Base-by-base conservation (phyloP, 2,888 invertebrate genomes). In the Agrotis puta region DNA sequence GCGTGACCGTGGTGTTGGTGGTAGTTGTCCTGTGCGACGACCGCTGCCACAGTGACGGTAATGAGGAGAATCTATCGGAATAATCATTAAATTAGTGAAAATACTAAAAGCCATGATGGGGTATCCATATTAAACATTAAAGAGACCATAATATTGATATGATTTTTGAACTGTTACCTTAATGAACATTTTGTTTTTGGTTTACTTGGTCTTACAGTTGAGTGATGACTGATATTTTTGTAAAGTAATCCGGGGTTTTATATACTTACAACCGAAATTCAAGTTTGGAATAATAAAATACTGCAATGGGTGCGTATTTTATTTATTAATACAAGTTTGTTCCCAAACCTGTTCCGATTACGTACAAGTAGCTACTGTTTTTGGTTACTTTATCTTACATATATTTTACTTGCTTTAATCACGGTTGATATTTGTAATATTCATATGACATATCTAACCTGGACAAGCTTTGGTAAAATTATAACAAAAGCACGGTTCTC, bases 1-100 rank as follows among this genome's bases (percentile, higher is more conserved):
- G 88, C 90, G 62, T 89, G 89, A 18, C 81, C 86, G 67, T 89
- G 85, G 22, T 88, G 87, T 18, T 80, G 71, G 1, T 76, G 59
- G 9, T 73, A 51, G 13, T 86, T 70, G 50, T 79, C 24, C 77
- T 81, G 73, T 74, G 84, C 45, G 47, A 33, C 16, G n/a, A 74
- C 20, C 51, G 48, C 57, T 27, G 74, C 65, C n/a, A 82, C 16
- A 5, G 76, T 50, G 4, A 73, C 43, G 11, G 57, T 16, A 20
- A 79, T 53, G 14, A 77, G 33, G 0, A 64, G 47, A 2, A 75
- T 50, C 75, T 75, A 27, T n/a, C 4, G n/a, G 50, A 50, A n/a
- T 11, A 45, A 45, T 6, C n/a, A 24, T 3, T n/a, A 14, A 27
- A 14, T 6, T n/a, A 18, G 14, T n/a, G 27, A 3, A 45, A 39